A percentile compares a stretch with the other conserved stretches of the same genome.
These are phyloP conservation scores for Drosophila sp. DNA, from an alignment of 1,140 invertebrate species.

Conservation along the genomic window DNA sequence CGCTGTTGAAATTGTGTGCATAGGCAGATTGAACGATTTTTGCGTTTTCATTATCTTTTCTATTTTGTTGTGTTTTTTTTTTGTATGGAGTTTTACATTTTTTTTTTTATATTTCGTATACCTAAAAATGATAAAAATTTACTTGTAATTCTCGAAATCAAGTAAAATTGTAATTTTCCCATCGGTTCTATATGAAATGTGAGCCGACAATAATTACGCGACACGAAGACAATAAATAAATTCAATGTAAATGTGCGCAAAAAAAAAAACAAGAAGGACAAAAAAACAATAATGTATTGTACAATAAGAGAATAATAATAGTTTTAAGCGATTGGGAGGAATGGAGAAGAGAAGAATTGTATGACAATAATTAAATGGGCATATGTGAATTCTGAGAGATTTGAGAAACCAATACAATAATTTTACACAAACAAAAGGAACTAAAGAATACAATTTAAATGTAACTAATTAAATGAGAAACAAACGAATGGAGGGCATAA, in stretches of 20 bases:
- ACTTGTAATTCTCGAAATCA: conserved; percentile 69
- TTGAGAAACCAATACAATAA: conserved; percentile 61
- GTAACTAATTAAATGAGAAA: conserved; percentile 53
- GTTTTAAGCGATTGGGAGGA: conserved; percentile 26
- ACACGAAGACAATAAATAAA: conserved; percentile 67
- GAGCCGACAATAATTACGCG: conserved; percentile 70
- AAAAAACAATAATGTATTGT: conserved; percentile 36
- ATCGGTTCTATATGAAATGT: conserved; percentile 59
- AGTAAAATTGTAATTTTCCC: conserved; percentile 73
- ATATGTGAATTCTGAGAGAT: conserved; percentile 52
- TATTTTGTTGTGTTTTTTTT: conserved; percentile 73
- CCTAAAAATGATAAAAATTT: conserved; percentile 39
- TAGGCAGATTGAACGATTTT: conserved; percentile 25
- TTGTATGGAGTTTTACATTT: conserved; percentile 33
- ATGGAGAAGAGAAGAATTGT: conserved; percentile 49
- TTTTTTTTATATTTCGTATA: conserved; percentile 25
- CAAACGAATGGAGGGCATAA: conserved; percentile 25
- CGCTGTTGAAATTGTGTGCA: conserved; percentile 63
- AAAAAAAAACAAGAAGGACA: conserved; percentile 3
- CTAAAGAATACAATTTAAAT: conserved; percentile 54
- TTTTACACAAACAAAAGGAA: conserved; percentile 46
- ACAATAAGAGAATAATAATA: conserved; percentile 53
- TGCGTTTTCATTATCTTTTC: conserved; percentile 68
- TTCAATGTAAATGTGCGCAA: conserved; percentile 39
- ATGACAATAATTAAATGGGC: conserved; percentile 64